phyloP scores from a whole-genome alignment of 2,797 vertebrate species.

The Lateolabrax maculatus region DNA sequence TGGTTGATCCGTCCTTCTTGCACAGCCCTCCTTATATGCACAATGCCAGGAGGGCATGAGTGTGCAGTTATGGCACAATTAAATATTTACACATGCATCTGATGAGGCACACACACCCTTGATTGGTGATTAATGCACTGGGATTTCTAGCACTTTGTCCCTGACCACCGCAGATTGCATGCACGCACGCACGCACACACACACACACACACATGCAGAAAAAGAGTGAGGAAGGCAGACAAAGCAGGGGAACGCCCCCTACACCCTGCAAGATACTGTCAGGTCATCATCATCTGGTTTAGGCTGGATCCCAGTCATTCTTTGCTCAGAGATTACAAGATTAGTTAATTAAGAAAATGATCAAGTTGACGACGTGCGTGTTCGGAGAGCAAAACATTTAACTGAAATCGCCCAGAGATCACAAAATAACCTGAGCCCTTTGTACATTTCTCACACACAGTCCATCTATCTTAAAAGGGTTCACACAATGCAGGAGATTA shows the following conservation, averaged over 20 bases:
- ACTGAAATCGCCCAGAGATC: not conserved
- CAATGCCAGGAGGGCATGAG: constrained; percentile 39
- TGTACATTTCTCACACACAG: constrained; percentile 6
- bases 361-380: not conserved
- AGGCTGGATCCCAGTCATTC: constrained; percentile 63
- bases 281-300: constrained; percentile 77
- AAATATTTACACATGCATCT: constrained; percentile 20
- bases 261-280: constrained; percentile 75
- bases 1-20: constrained; percentile 41
- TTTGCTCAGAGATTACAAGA: constrained; percentile 25
- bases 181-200: constrained; percentile 29
- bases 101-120: constrained; percentile 4
- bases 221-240: constrained; percentile 76
- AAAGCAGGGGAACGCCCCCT: constrained; percentile 86
- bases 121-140: constrained; percentile 16
- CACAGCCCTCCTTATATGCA: constrained; percentile 28
- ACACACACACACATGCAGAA: constrained; percentile 48
- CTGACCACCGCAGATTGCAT: constrained; percentile 38
- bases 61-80: constrained; percentile 18
- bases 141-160: constrained; percentile 42
- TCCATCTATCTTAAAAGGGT: constrained; percentile 25
- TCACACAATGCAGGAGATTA: constrained; percentile 22
- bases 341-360: constrained; percentile 4
- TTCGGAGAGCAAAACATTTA: not conserved
- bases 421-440: not conserved